Base-by-base conservation (phyloP, 1,140 invertebrate genomes). In the Drosophila bipectinata region DNA sequence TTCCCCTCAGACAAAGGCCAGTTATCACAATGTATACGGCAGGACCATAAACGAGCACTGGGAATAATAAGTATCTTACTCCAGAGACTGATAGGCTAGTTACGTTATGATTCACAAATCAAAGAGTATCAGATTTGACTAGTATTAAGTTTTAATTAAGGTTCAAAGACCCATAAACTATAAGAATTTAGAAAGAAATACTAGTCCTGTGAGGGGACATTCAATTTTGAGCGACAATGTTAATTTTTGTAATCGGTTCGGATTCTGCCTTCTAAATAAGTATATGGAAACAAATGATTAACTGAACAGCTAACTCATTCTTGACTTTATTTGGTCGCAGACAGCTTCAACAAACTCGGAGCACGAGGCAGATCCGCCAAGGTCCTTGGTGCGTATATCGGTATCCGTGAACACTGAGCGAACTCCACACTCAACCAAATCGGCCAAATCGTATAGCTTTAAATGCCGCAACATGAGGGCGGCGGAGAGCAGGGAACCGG, bases 311-410 rank as follows among this genome's bases (percentile, higher is more conserved):
- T 37, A 37, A 37, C 34, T 12, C 34, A 37, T 37, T 15, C 10
- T 44, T 15, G 41, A 15, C 41, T 18, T 15, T 44, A 44, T 44
- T 44, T 44, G 49, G 0, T 75, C 58, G n/a, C 84, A 88, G 0
- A 88, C 61, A 9, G 76, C 64, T 7, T 77, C 12, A 0, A 61
- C 76, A 2, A 88, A 79, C 10, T 88, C 84, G 0, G 79, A 79
- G 21, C 67, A 77, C n/a, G 55, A 77, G 34, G 79, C 55, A 0
- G 3, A 34, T 3, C 83, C 83, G 14, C 79, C 79, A 6, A 77
- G 18, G 8, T 88, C 83, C 15, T 21, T 3, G 6, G 83, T 88
- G 32, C 84, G 83, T 0, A 68, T 14, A 3, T 88, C 72, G 3
- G 67, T 73, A 0, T 88, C 72, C 58, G n/a, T 60, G 37, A 72